phyloP scores from a whole-genome alignment of 1,140 invertebrate genomes.

The Drosophila ohnishii region DNA sequence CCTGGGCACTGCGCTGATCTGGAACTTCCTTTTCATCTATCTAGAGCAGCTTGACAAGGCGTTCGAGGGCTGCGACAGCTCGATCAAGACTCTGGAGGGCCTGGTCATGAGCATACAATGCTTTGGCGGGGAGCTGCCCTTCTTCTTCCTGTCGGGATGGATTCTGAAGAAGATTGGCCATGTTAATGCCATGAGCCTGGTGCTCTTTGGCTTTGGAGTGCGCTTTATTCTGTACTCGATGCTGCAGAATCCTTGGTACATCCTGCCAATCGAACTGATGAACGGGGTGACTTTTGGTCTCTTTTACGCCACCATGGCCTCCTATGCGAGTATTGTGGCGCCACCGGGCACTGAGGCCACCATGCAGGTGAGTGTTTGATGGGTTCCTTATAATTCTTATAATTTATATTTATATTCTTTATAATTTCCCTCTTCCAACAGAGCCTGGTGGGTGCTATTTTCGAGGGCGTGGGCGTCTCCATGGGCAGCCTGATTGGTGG shows the following conservation, averaged over 20 bases:
- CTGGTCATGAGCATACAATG: slow-evolving; percentile 90
- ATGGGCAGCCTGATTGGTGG: slow-evolving; percentile 90
- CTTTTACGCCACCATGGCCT: slow-evolving; percentile 94
- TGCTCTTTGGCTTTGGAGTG: slow-evolving; percentile 89
- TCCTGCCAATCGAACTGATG: slow-evolving; percentile 92
- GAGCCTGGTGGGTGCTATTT: slow-evolving; percentile 92
- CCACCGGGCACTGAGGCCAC: slow-evolving; percentile 94
- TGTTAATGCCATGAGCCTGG: slow-evolving; percentile 90
- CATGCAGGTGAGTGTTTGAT: slow-evolving; percentile 85
- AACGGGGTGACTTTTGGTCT: slow-evolving; percentile 95
- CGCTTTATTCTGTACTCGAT: slow-evolving; percentile 93
- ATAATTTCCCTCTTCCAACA: slow-evolving; percentile 67
- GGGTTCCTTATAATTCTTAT: neutral
- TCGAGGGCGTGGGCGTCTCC: slow-evolving; percentile 93
- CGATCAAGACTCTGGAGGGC: slow-evolving; percentile 92
- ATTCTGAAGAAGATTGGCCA: slow-evolving; percentile 93
- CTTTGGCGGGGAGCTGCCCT: slow-evolving; percentile 94
- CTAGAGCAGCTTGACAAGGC: slow-evolving; percentile 87
- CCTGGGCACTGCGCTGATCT: slow-evolving; percentile 92
- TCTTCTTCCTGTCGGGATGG: slow-evolving; percentile 92
- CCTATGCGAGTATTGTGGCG: slow-evolving; percentile 93
- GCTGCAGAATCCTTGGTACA: slow-evolving; percentile 90
- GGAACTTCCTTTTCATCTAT: slow-evolving; percentile 94
- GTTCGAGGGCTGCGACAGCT: slow-evolving; percentile 83
- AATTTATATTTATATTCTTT: too few species aligned